phyloP scores from a whole-genome alignment of 2,888 invertebrate species.

The Eupsilia transversa region DNA sequence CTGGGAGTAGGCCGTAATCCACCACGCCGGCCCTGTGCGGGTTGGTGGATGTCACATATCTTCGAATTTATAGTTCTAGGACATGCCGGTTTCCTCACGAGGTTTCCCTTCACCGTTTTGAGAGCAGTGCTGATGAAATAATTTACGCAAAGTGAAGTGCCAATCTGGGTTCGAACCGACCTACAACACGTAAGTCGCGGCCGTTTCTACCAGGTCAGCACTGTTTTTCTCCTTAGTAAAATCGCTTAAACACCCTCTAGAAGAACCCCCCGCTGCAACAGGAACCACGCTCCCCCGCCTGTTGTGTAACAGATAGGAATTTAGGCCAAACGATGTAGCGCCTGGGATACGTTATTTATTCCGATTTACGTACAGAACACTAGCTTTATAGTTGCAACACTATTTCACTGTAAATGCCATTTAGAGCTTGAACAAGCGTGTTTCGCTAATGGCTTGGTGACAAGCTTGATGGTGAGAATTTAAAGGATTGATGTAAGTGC shows the following conservation, averaged over 20 bases:
- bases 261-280: slow-evolving; percentile 37
- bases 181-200: too few relatives aligned
- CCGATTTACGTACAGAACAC: slow-evolving; percentile 67
- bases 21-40: too few relatives aligned
- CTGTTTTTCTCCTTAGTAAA: background rate
- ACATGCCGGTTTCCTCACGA: too few relatives aligned
- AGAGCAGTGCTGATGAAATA: too few relatives aligned
- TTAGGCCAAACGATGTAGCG: slow-evolving; percentile 71
- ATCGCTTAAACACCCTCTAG: background rate
- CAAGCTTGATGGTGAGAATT: slow-evolving; percentile 25
- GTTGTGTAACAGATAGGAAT: slow-evolving; percentile 72
- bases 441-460: slow-evolving; percentile 43
- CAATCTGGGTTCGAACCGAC: too few relatives aligned
- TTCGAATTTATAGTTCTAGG: too few relatives aligned
- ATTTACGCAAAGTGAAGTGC: too few relatives aligned
- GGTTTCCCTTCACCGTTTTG: too few relatives aligned
- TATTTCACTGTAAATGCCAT: slow-evolving; percentile 63
- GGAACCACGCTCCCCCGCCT: slow-evolving; percentile 28
- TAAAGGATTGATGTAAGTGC: background rate
- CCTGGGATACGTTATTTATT: slow-evolving; percentile 74
- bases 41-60: too few relatives aligned
- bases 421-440: slow-evolving; percentile 45
- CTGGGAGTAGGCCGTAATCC: too few relatives aligned
- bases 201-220: too few relatives aligned
- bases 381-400: slow-evolving; percentile 51